Base-by-base conservation (phyloP, 1,140 invertebrate genomes). In the Caenorhabditis latens region DNA sequence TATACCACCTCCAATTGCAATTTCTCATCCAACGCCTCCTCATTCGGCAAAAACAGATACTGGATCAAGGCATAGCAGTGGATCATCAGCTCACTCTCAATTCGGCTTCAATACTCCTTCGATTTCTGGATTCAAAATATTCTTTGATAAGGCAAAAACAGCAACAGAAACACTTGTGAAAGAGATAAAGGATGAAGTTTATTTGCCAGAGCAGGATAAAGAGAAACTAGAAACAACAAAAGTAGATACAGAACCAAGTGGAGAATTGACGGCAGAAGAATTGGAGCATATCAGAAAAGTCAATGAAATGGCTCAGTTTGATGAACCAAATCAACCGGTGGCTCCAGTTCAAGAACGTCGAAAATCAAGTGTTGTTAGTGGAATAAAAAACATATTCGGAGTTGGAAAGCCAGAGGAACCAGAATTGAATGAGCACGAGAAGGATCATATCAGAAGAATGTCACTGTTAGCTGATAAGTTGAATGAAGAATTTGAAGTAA, bases 401-500 rank as follows among this genome's bases (percentile, higher is more conserved):
- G 46, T 79, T 50, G 46, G 46, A 50, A 50, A 79, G 24, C 9
- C 4, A 9, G 71, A 57, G 19, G 46, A 79, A 75, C 9, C 42
- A 24, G 71, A 86, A 43, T 63, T 86, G 21, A 86, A 55, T 46
- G 75, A 83, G n/a, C 40, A 61, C 8, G 85, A 86, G 24, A 79
- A 32, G 42, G 87, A 86, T 21, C 87, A 88, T 61, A 86, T 88
- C n/a, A 24, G 87, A 40, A 43, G 55, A 61, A 83, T 88, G 32
- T 71, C 71, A 79, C 21, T 75, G 48, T 61, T 88, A 82, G 82
- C 84, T 11, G 82, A 85, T 8, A 75, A 85, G 16, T 21, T 53
- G 32, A 57, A 85, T 24, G 84, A 83, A 84, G 71, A 79, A 46
- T 53, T 48, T 32, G 4, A 63, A 24, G 24, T 63, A 19, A 11